phyloP scores from a whole-genome alignment of 2,113 vertebrate genomes.

The Ancistrus triradiatus region DNA sequence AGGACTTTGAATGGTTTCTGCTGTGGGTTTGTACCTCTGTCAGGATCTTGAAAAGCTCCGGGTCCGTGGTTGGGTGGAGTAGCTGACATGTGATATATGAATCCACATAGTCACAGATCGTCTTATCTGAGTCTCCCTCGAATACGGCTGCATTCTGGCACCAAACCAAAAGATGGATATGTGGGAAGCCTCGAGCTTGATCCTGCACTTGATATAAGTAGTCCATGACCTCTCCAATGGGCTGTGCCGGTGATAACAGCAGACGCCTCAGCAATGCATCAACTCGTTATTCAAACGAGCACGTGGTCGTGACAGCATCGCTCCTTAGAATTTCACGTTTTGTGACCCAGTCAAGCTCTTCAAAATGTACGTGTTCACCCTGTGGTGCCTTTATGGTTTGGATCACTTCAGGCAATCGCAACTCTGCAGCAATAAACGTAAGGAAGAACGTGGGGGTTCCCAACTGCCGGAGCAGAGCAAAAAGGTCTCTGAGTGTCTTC shows the following conservation, averaged over 20 bases:
- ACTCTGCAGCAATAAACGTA: slow-evolving; percentile 40
- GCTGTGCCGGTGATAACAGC: not conserved
- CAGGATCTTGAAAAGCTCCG: slow-evolving; percentile 40
- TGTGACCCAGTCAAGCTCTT: not conserved
- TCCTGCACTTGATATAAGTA: no score
- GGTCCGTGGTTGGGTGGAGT: slow-evolving; percentile 27
- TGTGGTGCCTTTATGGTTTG: slow-evolving; percentile 30
- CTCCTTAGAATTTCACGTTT: not conserved
- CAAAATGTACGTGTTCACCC: not conserved
- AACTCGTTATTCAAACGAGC: not conserved
- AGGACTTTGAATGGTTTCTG: no score
- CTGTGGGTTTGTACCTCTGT: slow-evolving; percentile 46
- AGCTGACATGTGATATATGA: slow-evolving; percentile 41
- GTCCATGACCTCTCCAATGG: not conserved
- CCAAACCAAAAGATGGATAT: slow-evolving; percentile 31
- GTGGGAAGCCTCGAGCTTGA: slow-evolving; percentile 33
- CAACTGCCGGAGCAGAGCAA: slow-evolving; percentile 31
- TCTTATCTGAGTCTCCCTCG: slow-evolving; percentile 7
- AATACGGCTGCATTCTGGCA: slow-evolving; percentile 16
- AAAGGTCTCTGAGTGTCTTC: slow-evolving; percentile 22
- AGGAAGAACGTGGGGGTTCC: slow-evolving; percentile 20
- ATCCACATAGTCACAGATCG: slow-evolving; percentile 22
- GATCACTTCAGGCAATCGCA: slow-evolving; percentile 35
- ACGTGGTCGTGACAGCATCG: not conserved
- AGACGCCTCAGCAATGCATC: not conserved